These are phyloP conservation scores for Smutsia gigantea DNA, from an alignment of 2,797 vertebrate species.

Conservation along the genomic window DNA sequence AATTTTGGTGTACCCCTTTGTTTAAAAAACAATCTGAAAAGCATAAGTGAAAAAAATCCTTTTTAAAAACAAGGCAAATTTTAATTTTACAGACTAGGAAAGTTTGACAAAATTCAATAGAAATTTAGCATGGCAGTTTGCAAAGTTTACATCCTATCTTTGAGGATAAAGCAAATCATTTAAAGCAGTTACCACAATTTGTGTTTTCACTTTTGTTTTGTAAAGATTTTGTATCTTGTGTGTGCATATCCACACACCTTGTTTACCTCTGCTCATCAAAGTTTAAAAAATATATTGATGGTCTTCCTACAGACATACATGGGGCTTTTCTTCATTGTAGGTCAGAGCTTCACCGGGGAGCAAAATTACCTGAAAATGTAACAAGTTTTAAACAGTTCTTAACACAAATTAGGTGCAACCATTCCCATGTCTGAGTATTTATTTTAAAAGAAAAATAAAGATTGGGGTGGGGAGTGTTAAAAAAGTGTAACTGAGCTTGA, in stretches of 20 bases:
- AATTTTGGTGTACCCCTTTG: slow-evolving; percentile 45
- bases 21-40: slow-evolving; percentile 45
- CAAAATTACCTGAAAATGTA: slow-evolving; percentile 80
- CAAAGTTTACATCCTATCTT: slow-evolving; percentile 66
- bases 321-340: slow-evolving; percentile 79
- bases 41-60: neutral
- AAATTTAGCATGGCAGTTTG: slow-evolving; percentile 72
- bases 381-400: slow-evolving; percentile 82
- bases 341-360: slow-evolving; percentile 81
- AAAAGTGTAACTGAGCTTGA: slow-evolving; percentile 83
- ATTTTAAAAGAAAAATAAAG: slow-evolving; percentile 85
- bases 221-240: slow-evolving; percentile 74
- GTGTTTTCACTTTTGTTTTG: slow-evolving; percentile 77
- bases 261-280: slow-evolving; percentile 81
- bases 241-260: slow-evolving; percentile 75
- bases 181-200: slow-evolving; percentile 70
- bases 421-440: slow-evolving; percentile 82
- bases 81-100: slow-evolving; percentile 61
- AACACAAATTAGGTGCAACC: slow-evolving; percentile 81
- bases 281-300: slow-evolving; percentile 75
- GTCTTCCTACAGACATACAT: slow-evolving; percentile 59
- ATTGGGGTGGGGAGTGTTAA: slow-evolving; percentile 70
- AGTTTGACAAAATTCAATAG: slow-evolving; percentile 58
- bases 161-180: slow-evolving; percentile 43
- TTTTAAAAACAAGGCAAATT: slow-evolving; percentile 47